A percentile compares a stretch with the other conserved stretches of the same genome.
phyloP scores from a whole-genome alignment of 2,888 invertebrate genomes.

The Temnothorax unifasciatus region DNA sequence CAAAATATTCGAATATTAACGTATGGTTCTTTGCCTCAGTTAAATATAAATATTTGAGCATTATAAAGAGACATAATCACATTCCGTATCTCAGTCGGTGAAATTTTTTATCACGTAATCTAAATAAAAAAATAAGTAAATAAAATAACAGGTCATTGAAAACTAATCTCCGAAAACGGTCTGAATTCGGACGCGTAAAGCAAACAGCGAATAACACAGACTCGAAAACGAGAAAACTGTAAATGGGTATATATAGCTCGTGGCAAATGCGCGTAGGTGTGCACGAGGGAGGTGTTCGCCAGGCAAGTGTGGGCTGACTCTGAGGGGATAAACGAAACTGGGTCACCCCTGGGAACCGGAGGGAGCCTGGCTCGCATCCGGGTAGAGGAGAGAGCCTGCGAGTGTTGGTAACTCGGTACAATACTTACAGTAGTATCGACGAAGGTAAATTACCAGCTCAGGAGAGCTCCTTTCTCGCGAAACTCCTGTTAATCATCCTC shows the following conservation, averaged over 20 bases:
- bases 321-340: conserved; percentile 75
- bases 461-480: neutral
- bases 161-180: neutral
- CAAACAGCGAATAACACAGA: neutral
- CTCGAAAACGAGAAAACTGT: neutral
- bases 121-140: neutral
- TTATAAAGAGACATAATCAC: neutral
- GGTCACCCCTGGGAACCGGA: conserved; percentile 81
- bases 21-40: neutral
- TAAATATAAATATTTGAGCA: neutral
- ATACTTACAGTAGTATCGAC: conserved; percentile 5
- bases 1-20: neutral
- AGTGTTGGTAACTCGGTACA: conserved; percentile 39
- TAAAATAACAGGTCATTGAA: neutral
- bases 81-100: neutral
- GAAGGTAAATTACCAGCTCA: conserved; percentile 12
- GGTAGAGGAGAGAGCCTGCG: conserved; percentile 68
- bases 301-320: conserved; percentile 46
- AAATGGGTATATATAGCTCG: conserved; percentile 17
- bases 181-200: neutral
- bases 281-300: conserved; percentile 33
- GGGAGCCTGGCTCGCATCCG: conserved; percentile 73
- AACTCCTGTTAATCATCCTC: conserved; percentile 47
- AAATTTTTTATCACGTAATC: neutral
- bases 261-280: conserved; percentile 23